Conservation (phyloP, 2,797 vertebrate species). For the Micromesistius poutassou region DNA sequence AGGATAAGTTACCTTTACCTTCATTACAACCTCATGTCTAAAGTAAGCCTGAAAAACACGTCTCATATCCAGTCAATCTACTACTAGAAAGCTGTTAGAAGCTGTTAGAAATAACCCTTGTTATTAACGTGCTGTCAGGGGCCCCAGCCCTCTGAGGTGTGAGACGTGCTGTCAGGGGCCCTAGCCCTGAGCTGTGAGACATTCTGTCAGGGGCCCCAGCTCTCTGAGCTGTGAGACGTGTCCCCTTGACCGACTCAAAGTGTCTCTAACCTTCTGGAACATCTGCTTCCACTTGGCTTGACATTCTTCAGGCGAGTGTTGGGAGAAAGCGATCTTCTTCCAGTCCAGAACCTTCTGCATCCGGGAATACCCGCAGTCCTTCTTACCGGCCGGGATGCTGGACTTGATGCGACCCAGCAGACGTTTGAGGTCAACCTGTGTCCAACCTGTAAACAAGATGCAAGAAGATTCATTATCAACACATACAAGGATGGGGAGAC, state of each 20-base stretch:
- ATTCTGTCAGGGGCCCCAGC: too few relatives aligned
- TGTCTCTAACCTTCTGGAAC: slow-evolving; percentile 70
- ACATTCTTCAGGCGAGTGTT: slow-evolving; percentile 83
- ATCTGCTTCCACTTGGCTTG: slow-evolving; percentile 81
- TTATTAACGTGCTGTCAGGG: too few relatives aligned
- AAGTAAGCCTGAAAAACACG: background rate
- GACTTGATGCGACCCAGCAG: slow-evolving; percentile 80
- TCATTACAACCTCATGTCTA: background rate
- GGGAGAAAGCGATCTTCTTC: slow-evolving; percentile 83
- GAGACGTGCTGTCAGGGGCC: too few relatives aligned
- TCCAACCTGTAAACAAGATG: slow-evolving; percentile 66
- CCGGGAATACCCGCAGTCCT: slow-evolving; percentile 58
- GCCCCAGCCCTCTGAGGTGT: too few relatives aligned
- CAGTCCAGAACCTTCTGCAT: slow-evolving; percentile 80
- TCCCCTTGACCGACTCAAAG: background rate
- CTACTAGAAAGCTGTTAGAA: too few relatives aligned
- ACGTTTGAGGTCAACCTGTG: slow-evolving; percentile 72
- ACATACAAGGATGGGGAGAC: too few relatives aligned
- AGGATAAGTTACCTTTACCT: background rate
- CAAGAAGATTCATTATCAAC: background rate
- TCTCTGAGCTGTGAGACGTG: too few relatives aligned
- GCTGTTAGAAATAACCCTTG: too few relatives aligned
- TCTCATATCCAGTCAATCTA: too few relatives aligned
- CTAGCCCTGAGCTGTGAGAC: too few relatives aligned
- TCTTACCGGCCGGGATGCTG: slow-evolving; percentile 66